Base-by-base conservation (phyloP, 2,888 invertebrate species). In the Cyclophora albipunctata region DNA sequence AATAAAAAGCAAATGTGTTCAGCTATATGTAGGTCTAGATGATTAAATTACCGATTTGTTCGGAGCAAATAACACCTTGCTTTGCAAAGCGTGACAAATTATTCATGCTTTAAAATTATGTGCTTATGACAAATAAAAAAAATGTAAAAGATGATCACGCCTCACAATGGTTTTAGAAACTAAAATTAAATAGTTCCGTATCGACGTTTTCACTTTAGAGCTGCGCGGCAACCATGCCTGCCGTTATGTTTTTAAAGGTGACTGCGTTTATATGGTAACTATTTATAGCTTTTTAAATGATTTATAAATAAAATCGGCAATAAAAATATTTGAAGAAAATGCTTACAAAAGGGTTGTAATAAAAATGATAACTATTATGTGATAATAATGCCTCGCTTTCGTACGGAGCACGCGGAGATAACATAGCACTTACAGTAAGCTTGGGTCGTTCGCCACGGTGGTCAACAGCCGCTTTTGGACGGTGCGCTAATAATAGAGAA, bases 361-460 rank as follows among this genome's bases (percentile, higher is more conserved):
- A 74, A 55, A 62, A 69, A 71, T 66, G 71, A 78, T 82, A 84
- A 85, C 76, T 80, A 73, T 71, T 78, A 78, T 83, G 82, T 86
- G 78, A 83, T 69, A 82, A 79, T 84, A 87, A 86, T 86, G 87
- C 85, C 85, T 88, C 80, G 87, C 87, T 88, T 88, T 69, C 78
- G 75, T 77, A 65, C 76, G 86, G 88, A 87, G 84, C 87, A 81
- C 88, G 88, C 87, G 86, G 85, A 87, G 85, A 86, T 88, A 88
- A 88, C 88, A 75, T 77, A 82, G 85, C 88, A 88, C 88, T 88
- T 87, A 88, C 87, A 88, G 88, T 88, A 84, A 84, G 88, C 88
- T 88, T 88, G 76, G 83, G 79, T 78, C 83, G 85, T 83, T 72
- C 67, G 60, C 69, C 78, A 43, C 43, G 43, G 34, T 34, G 33